Conservation (phyloP, 2,113 vertebrate species). For the Nycticorax nycticorax region DNA sequence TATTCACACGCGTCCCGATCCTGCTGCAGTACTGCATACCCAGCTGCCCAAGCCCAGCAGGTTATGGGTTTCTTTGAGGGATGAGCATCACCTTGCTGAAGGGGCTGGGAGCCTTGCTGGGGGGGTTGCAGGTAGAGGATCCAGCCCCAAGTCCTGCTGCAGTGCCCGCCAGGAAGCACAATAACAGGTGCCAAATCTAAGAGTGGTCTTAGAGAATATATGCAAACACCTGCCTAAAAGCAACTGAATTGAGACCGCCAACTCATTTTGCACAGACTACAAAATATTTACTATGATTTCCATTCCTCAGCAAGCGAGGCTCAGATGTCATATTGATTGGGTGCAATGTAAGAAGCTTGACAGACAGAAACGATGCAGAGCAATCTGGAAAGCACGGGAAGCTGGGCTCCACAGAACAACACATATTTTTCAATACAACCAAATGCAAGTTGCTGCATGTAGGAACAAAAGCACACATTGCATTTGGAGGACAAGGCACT, state of each 20-base stretch:
- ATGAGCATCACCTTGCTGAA: background rate
- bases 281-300: background rate
- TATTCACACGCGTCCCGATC: background rate
- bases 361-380: background rate
- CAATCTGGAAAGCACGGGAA: background rate
- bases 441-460: background rate
- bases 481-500: background rate
- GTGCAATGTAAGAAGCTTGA: background rate
- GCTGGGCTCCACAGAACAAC: background rate
- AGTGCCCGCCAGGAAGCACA: background rate
- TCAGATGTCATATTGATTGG: slow-evolving; percentile 1
- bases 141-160: background rate
- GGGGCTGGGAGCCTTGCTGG: background rate
- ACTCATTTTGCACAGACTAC: background rate
- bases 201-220: background rate
- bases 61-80: background rate
- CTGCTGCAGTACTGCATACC: background rate
- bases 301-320: background rate
- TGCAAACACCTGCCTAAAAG: background rate
- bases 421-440: background rate
- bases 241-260: background rate
- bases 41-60: background rate
- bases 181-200: background rate
- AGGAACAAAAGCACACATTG: background rate
- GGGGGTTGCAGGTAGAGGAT: background rate